Evolutionary conservation across 2,888 invertebrate species (phyloP).

Genomic region (Agrotis segetum): DNA sequence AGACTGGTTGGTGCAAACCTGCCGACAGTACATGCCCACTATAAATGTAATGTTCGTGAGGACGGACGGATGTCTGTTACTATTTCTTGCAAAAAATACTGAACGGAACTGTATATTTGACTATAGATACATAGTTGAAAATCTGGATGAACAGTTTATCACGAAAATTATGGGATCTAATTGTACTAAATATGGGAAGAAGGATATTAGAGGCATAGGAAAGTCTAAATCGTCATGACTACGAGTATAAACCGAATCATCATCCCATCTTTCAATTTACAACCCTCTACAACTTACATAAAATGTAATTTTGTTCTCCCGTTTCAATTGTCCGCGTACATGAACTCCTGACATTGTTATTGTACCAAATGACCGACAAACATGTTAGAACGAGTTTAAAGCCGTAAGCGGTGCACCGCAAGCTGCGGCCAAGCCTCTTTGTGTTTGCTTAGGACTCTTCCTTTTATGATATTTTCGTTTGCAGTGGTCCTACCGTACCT

Average conservation of each 20-base stretch:
- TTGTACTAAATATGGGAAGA: no score
- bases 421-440: constrained; percentile 33
- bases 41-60: no score
- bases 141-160: no score
- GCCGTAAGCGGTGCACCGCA: constrained; percentile 54
- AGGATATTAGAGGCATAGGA: neutral
- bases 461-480: constrained; percentile 59
- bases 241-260: neutral
- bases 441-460: constrained; percentile 58
- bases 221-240: neutral
- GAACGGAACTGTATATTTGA: no score
- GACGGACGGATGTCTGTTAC: no score
- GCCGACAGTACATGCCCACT: no score
- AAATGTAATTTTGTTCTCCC: constrained; percentile 10
- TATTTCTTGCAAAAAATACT: no score
- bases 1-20: no score
- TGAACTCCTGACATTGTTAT: constrained; percentile 34
- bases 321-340: constrained; percentile 23
- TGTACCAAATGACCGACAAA: constrained; percentile 36
- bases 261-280: neutral
- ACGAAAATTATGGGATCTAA: no score
- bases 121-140: no score
- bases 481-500: constrained; percentile 30
- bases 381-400: constrained; percentile 47
- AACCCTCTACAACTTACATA: neutral